Evolutionary conservation across 2,888 invertebrate species (phyloP).

Genomic region (Sepioteuthis lessoniana): DNA sequence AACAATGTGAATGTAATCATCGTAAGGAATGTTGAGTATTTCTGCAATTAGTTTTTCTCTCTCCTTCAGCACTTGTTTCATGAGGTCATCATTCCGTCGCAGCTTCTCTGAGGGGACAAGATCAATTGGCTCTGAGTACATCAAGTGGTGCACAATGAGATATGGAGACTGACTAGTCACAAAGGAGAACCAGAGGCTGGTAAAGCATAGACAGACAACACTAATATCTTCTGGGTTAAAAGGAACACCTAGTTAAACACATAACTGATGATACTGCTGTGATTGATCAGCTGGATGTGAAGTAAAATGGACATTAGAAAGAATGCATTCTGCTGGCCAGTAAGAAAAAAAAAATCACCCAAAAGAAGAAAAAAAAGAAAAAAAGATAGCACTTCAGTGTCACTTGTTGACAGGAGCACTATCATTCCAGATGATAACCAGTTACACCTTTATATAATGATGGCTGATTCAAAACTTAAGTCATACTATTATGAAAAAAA

Average conservation of each 20-base stretch:
- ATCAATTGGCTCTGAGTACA: conserved; percentile 45
- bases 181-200: not conserved
- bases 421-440: not conserved
- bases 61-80: conserved; percentile 82
- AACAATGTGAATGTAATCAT: conserved; percentile 82
- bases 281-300: not conserved
- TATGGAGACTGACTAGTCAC: not conserved
- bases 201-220: not conserved
- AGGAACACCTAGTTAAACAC: not conserved
- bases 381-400: not conserved
- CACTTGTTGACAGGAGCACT: not conserved
- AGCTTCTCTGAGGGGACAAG: conserved; percentile 80
- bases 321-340: not conserved
- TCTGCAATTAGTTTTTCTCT: conserved; percentile 85
- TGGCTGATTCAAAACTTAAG: not conserved
- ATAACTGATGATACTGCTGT: not conserved
- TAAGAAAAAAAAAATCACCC: not conserved
- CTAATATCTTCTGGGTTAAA: not conserved
- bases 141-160: conserved; percentile 11
- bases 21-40: conserved; percentile 84
- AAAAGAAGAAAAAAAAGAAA: not conserved
- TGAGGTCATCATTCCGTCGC: conserved; percentile 83
- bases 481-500: not conserved
- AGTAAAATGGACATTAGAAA: not conserved
- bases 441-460: not conserved